Percentiles rank a stretch among this genome's conserved stretches.
These are phyloP conservation scores for Adrianichthys oophorus DNA, from an alignment of 2,797 vertebrate species.

Conservation along the genomic window DNA sequence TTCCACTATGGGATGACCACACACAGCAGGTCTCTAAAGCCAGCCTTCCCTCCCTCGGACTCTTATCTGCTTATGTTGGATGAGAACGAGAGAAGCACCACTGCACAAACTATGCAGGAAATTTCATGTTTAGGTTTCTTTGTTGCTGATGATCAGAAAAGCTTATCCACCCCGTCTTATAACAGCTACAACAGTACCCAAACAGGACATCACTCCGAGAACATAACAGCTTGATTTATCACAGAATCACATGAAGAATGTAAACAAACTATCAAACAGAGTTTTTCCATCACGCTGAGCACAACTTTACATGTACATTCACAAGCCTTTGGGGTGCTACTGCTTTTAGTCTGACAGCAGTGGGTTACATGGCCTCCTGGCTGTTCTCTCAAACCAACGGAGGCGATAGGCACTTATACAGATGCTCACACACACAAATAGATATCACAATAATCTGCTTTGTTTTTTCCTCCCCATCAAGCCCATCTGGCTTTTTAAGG, in stretches of 20 bases:
- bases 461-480: slow-evolving; percentile 49
- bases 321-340: slow-evolving; percentile 81
- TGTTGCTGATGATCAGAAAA: slow-evolving; percentile 44
- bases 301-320: slow-evolving; percentile 84
- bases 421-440: slow-evolving; percentile 88
- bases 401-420: slow-evolving; percentile 93
- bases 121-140: slow-evolving; percentile 22
- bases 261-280: slow-evolving; percentile 38
- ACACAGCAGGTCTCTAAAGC: slow-evolving; percentile 17
- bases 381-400: slow-evolving; percentile 77
- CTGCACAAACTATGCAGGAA: slow-evolving; percentile 53
- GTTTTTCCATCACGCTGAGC: slow-evolving; percentile 39
- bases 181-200: slow-evolving; percentile 1
- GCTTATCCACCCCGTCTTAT: slow-evolving; percentile 8
- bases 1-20: slow-evolving; percentile 37
- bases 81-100: slow-evolving; percentile 46
- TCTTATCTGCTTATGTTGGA: slow-evolving; percentile 23
- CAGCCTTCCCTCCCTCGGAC: slow-evolving; percentile 14
- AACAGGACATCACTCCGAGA: not conserved
- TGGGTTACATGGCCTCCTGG: slow-evolving; percentile 67
- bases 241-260: slow-evolving; percentile 35
- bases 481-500: slow-evolving; percentile 76
- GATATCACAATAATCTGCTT: slow-evolving; percentile 71
- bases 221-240: slow-evolving; percentile 2
- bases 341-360: slow-evolving; percentile 81